Evolutionary conservation across 2,888 invertebrate species (phyloP), one percentile per base, ranked within the genome.

Genomic region (Linnaemya tessellans): DNA sequence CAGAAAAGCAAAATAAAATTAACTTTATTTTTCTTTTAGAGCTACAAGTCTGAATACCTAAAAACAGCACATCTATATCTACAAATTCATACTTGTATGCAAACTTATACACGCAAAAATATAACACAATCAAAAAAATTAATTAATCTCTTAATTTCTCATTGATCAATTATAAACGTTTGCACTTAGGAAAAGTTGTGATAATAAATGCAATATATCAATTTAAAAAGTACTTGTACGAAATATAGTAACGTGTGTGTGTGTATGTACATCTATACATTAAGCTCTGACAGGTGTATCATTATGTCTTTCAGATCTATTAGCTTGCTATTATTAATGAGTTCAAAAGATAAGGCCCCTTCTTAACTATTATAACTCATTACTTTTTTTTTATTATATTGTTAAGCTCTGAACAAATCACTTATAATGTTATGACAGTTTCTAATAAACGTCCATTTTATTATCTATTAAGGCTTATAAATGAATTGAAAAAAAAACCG

Each of bases 401-500:
- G 9, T 65, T 70, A 49, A 54, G 49, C 41, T n/a, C 49, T 30
- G 15, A 56, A 58, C n/a, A 65, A 65, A 80, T 78, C 60, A 78
- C 43, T 84, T 79, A 65, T 70, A 70, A 60, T 62, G 51, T 74
- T 41, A 15, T 60, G 80, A 75, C 74, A 84, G 41, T 70, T 80
- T 74, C 74, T 43, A 74, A 65, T 74, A 74, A 64, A 38, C 68
- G 46, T 73, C 68, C 62, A 79, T 60, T 80, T 49, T 67, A 62
- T 56, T 77, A 54, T 75, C 70, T 49, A 65, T 58, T 70, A 35
- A 56, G 43, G 13, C 62, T 70, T 71, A 79, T 46, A 20, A 73
- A 62, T 30, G 38, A 25, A 11, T 51, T 8, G 41, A n/a, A 41
- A 41, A 46, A 30, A 30, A 0, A 30, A 10, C 54, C 5, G 30